phyloP scores from a whole-genome alignment of 1,140 invertebrate genomes.

The Coptotermes formosanus region DNA sequence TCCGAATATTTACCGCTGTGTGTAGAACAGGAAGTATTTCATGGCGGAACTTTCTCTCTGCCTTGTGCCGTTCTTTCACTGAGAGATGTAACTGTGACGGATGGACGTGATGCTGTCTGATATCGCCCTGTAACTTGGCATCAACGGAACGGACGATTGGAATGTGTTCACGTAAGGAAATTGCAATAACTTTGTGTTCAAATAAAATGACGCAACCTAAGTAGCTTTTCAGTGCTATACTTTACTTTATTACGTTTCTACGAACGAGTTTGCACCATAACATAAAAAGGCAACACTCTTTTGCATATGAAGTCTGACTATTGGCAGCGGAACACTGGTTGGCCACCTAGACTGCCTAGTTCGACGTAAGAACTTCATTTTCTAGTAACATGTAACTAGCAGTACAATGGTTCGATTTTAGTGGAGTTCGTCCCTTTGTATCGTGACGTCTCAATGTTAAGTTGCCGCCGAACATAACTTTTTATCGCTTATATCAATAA shows the following conservation, averaged over 20 bases:
- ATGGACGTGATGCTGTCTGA: not conserved
- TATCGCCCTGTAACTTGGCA: not conserved
- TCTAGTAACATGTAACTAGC: too few relatives aligned
- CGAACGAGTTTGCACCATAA: not conserved
- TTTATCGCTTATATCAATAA: too few relatives aligned
- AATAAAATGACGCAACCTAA: not conserved
- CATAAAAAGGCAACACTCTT: not conserved
- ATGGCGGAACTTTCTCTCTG: too few relatives aligned
- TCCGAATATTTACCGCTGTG: too few relatives aligned
- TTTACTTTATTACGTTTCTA: not conserved
- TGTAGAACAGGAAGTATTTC: too few relatives aligned
- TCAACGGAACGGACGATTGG: not conserved
- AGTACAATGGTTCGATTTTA: too few relatives aligned
- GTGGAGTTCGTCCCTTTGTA: too few relatives aligned
- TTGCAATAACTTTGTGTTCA: not conserved
- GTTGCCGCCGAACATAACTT: too few relatives aligned
- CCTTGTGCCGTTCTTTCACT: not conserved
- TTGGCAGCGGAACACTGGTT: not conserved
- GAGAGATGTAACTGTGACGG: not conserved
- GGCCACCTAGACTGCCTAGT: too few relatives aligned
- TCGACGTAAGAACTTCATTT: too few relatives aligned
- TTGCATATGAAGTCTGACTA: not conserved
- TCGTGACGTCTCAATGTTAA: too few relatives aligned
- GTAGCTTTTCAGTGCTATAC: not conserved
- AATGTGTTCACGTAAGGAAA: conserved; percentile 10